A percentile compares a stretch with the other conserved stretches of the same genome.
These are phyloP conservation scores for Heliconius sara DNA, from an alignment of 2,888 invertebrate genomes.

Conservation along the genomic window DNA sequence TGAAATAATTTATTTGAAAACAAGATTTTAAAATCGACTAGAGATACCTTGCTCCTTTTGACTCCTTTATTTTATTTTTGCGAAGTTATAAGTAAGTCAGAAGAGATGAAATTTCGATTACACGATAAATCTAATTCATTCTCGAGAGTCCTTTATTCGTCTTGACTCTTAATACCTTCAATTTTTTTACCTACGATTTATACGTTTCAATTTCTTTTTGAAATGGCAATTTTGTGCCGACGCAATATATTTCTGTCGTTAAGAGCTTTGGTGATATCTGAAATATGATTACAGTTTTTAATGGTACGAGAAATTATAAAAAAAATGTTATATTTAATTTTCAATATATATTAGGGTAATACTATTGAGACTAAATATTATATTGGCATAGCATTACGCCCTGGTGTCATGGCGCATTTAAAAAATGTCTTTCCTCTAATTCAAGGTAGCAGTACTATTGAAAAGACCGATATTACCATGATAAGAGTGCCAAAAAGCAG, in stretches of 20 bases:
- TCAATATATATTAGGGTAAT: no score
- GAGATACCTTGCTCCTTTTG: background rate
- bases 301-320: no score
- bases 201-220: conserved; percentile 54
- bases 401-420: no score
- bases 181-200: conserved; percentile 59
- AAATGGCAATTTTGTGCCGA: conserved; percentile 2
- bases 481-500: no score
- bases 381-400: no score
- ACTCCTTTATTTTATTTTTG: conserved; percentile 54
- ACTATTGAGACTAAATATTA: no score
- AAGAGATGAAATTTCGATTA: conserved; percentile 69
- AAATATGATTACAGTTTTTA: background rate
- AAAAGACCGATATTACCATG: no score
- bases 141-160: conserved; percentile 58
- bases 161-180: conserved; percentile 53
- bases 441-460: no score
- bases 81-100: conserved; percentile 66
- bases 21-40: no score
- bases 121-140: conserved; percentile 72
- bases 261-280: background rate
- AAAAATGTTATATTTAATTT: no score
- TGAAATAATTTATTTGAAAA: no score
- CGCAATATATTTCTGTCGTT: background rate
- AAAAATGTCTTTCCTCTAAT: no score